Conservation (phyloP, 2,888 invertebrate species). For the Dasypolia templi region DNA sequence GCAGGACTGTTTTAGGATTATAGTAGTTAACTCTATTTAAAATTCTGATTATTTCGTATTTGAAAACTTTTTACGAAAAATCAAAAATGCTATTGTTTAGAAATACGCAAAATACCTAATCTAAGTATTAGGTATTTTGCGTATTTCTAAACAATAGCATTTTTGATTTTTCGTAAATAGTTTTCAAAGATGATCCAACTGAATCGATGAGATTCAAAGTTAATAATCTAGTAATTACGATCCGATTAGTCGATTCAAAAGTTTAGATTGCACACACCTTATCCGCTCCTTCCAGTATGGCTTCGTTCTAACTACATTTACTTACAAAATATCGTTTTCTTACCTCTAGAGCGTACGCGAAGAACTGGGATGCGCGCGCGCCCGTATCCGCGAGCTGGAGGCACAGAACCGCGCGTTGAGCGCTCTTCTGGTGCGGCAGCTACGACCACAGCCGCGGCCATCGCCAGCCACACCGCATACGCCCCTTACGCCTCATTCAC, state of each 20-base stretch:
- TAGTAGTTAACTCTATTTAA: not conserved
- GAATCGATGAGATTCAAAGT: not conserved
- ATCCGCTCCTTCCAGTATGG: not conserved
- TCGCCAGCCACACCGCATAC: constrained; percentile 89
- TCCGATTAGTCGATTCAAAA: not conserved
- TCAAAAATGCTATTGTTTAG: no score
- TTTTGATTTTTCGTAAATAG: not conserved
- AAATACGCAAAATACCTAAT: no score
- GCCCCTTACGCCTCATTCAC: constrained; percentile 74
- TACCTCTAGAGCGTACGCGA: constrained; percentile 93
- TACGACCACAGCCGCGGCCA: constrained; percentile 89
- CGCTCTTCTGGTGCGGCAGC: constrained; percentile 92
- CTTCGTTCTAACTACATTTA: not conserved
- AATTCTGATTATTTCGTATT: not conserved
- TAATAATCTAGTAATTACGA: not conserved
- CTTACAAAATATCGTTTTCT: not conserved
- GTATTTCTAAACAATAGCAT: not conserved
- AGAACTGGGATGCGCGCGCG: constrained; percentile 93
- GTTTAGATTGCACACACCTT: not conserved
- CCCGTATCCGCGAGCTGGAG: constrained; percentile 94
- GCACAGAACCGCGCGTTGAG: constrained; percentile 94
- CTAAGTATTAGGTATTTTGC: no score
- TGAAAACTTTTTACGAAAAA: no score
- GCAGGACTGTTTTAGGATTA: not conserved
- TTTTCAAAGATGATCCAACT: not conserved